phyloP scores from a whole-genome alignment of 2,888 invertebrate species.

The Patella ulyssiponensis region DNA sequence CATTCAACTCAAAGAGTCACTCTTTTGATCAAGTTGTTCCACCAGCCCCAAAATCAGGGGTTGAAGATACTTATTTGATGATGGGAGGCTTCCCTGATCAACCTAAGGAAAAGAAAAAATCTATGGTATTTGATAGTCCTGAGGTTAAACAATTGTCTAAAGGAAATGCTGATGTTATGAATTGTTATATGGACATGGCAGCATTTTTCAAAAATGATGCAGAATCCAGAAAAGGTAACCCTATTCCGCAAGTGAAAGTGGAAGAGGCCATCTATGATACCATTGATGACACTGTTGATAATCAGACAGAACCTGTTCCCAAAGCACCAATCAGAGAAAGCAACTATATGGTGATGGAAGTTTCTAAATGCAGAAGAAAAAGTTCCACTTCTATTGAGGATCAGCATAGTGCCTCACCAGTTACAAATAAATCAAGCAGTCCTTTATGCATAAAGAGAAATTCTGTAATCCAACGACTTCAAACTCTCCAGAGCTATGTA shows the following conservation, averaged over 20 bases:
- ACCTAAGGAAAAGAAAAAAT: constrained; percentile 23
- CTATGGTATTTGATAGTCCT: background rate
- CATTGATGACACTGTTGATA: constrained; percentile 42
- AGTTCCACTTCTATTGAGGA: constrained; percentile 14
- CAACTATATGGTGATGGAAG: constrained; percentile 63
- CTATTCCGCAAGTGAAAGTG: background rate
- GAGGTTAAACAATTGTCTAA: background rate
- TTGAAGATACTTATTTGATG: constrained; percentile 37
- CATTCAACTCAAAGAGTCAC: background rate
- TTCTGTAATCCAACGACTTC: constrained; percentile 42
- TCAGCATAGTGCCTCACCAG: background rate
- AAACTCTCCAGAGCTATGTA: constrained; percentile 45
- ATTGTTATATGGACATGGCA: constrained; percentile 60
- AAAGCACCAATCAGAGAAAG: constrained; percentile 46
- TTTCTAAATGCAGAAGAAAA: constrained; percentile 43
- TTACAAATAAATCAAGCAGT: background rate
- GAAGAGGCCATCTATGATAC: constrained; percentile 32
- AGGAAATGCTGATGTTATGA: constrained; percentile 22
- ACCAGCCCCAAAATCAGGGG: constrained; percentile 2
- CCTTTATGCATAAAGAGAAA: constrained; percentile 3
- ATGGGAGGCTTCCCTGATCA: constrained; percentile 42
- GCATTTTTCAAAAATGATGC: constrained; percentile 38
- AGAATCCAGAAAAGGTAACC: constrained; percentile 21
- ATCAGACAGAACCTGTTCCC: constrained; percentile 28
- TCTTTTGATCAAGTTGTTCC: constrained; percentile 3